Conservation (phyloP, 2,888 invertebrate species). For the Drosophila mulleri region DNA sequence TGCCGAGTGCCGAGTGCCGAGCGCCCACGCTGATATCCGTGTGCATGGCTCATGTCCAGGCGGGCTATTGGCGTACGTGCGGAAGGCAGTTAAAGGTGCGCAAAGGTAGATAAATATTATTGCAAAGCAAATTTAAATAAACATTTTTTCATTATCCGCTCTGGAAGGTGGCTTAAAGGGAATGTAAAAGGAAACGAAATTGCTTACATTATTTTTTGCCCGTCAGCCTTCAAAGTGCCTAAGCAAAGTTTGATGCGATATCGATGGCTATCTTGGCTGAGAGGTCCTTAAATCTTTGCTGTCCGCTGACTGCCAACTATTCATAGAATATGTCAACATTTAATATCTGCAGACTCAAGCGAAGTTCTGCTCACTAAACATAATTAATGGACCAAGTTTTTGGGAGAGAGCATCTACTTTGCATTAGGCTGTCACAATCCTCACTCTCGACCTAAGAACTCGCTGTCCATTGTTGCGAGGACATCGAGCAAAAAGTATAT, state of each 20-base stretch:
- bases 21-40: constrained; percentile 12
- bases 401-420: neutral
- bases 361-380: neutral
- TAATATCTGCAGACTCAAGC: neutral
- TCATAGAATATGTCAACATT: neutral
- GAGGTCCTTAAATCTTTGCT: neutral
- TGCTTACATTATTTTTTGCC: constrained; percentile 10
- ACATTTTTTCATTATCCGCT: constrained; percentile 67
- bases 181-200: neutral
- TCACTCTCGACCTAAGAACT: neutral
- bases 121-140: constrained; percentile 72
- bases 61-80: constrained; percentile 54
- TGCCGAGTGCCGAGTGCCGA: neutral
- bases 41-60: constrained; percentile 24
- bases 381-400: constrained; percentile 59
- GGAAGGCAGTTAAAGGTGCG: constrained; percentile 65
- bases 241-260: neutral
- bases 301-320: neutral
- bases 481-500: constrained; percentile 24
- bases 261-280: neutral
- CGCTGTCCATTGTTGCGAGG: neutral
- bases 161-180: constrained; percentile 4
- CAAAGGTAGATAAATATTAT: constrained; percentile 78
- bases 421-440: constrained; percentile 3
- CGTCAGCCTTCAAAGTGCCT: neutral